Conservation (phyloP, 2,113 vertebrate species). For the Lepus americanus region DNA sequence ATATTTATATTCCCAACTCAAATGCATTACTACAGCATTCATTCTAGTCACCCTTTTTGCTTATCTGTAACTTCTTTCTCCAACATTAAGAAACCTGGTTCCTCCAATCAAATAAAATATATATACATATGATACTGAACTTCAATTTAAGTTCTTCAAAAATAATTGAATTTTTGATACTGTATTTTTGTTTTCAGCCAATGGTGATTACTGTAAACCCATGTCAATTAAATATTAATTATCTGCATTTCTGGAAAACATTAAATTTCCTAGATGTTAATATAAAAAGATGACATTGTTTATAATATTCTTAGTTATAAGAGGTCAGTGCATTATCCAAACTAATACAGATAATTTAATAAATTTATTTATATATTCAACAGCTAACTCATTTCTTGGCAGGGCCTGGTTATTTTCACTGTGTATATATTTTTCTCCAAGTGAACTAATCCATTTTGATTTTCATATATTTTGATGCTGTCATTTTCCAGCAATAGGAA, state of each 20-base stretch:
- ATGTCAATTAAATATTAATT: not conserved
- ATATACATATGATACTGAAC: not conserved
- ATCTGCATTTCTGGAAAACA: not conserved
- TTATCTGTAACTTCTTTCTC: not conserved
- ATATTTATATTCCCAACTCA: not conserved
- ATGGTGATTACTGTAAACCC: not conserved
- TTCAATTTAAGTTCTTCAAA: conserved; percentile 32
- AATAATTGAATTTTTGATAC: not conserved
- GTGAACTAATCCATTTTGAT: not conserved
- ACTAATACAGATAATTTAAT: not conserved
- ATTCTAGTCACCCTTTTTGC: not conserved
- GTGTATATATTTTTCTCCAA: not conserved
- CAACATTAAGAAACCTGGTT: not conserved
- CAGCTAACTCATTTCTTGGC: not conserved
- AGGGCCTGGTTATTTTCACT: not conserved
- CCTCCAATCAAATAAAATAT: not conserved
- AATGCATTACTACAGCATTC: not conserved
- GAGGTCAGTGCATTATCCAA: not conserved
- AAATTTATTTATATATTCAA: not conserved
- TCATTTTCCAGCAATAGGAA: not conserved
- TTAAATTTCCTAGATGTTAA: not conserved
- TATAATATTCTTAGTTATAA: not conserved
- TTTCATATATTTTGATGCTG: conserved; percentile 19
- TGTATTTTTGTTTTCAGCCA: conserved; percentile 24
- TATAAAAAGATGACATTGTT: not conserved